Evolutionary conservation across 2,888 invertebrate genomes (phyloP), one percentile per base, ranked within the genome.

Genomic region (Tineola bisselliella): DNA sequence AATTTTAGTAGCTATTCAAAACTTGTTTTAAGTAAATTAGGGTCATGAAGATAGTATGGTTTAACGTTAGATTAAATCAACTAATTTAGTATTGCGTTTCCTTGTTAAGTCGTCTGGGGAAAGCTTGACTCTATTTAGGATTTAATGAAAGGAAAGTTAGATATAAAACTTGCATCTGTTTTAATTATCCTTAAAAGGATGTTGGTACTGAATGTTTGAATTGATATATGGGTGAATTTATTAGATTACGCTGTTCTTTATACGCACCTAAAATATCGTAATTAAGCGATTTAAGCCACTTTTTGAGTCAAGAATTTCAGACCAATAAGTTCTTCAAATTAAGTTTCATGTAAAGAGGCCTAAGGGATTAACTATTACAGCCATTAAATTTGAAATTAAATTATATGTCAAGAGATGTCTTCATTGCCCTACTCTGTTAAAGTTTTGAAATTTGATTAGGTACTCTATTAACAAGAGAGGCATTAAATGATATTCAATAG

Each of bases 401-500:
- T 6, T 38, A 38, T 10, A 10, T 38, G n/a, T 38, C n/a, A 38
- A 31, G 31, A 31, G 31, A 31, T 31, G 31, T 31, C 31, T 31
- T 31, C 31, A 8, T 12, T 44, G 44, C 13, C 44, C 44, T 44
- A 44, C 44, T 44, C 13, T 31, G 31, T 38, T n/a, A 13, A 48
- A 48, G 48, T 48, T 48, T 38, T 48, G 48, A 15, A 8, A 48
- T 48, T 48, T 48, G 48, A 48, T 48, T 44, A 31, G 44, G 8
- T 44, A 13, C n/a, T n/a, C n/a, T n/a, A n/a, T n/a, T n/a, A n/a
- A n/a, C n/a, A n/a, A n/a, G n/a, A 44, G n/a, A 44, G 13, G n/a
- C 48, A 48, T 15, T 48, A 48, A 19, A 15, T 56, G 25, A 56
- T 17, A 56, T 56, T 56, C 56, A 56, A 56, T 56, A 56, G 56